A percentile compares a stretch with the other conserved stretches of the same genome.
These are phyloP conservation scores for Podilymbus podiceps DNA, from an alignment of 2,113 vertebrate species.

Conservation along the genomic window DNA sequence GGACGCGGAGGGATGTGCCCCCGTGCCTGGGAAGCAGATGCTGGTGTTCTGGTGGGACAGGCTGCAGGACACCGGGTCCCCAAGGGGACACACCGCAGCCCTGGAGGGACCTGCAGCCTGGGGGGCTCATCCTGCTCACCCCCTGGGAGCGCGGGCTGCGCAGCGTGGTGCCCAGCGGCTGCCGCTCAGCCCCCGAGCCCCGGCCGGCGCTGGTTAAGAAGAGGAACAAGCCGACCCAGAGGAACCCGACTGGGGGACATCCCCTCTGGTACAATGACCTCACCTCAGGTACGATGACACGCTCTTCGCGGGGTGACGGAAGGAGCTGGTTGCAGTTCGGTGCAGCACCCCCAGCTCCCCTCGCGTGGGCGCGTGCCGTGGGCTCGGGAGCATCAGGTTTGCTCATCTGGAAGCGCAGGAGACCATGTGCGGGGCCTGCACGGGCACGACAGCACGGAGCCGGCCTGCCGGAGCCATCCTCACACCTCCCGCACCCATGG, in stretches of 20 bases:
- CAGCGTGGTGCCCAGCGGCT: background rate
- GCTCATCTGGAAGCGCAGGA: background rate
- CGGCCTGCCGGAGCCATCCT: accelerated
- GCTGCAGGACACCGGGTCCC: background rate
- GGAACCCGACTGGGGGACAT: background rate
- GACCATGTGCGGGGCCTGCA: accelerated
- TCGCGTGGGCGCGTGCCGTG: accelerated
- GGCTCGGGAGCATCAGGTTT: accelerated
- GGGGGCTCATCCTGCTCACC: background rate
- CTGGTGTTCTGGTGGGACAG: background rate
- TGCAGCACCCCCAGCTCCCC: background rate
- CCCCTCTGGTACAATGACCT: accelerated
- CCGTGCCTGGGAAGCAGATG: background rate
- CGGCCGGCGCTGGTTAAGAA: background rate
- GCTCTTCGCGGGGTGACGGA: accelerated
- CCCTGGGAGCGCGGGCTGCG: background rate
- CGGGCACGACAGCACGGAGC: accelerated
- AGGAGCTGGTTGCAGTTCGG: background rate
- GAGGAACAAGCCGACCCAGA: background rate
- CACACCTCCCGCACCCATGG: accelerated
- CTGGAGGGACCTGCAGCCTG: background rate
- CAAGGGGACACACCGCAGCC: background rate
- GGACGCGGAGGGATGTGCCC: background rate
- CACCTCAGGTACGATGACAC: accelerated
- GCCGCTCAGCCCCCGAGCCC: background rate